Evolutionary conservation across 2,888 invertebrate species (phyloP), one percentile per base, ranked within the genome.

Genomic region (Erebia aethiops): DNA sequence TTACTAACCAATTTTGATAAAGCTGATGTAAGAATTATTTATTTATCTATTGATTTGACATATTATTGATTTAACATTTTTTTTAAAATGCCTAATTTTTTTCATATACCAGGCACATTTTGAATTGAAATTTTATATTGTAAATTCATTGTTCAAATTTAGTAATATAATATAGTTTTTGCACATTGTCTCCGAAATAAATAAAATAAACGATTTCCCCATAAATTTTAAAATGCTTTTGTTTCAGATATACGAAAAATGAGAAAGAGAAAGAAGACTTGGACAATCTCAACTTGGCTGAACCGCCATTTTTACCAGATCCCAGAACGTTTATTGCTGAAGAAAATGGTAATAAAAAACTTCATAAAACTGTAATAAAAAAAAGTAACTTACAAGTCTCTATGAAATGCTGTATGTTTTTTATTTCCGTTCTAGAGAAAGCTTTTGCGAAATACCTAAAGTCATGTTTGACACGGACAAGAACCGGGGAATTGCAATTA

Each of bases 401-500:
- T 51, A 51, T 43, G n/a, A 14, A 4, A 54, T 35, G 9, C 11
- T 35, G 18, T 43, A 35, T 35, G 35, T 5, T 35, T 35, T 58
- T 21, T 14, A 21, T 46, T 54, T 18, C 4, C 61, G 54, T 88
- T 88, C 1, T 84, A 95, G 95, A 94, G 63, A 78, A 84, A 1
- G 81, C 85, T 0, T 94, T 92, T 69, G 81, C 80, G 0, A 88
- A 87, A 66, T 93, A 88, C 58, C 82, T 94, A 18, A 89, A 90
- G 66, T 77, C 76, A 0, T 88, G 94, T 60, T 76, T 77, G 21
- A 82, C 81, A 0, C 82, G 89, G 3, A 86, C 94, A 0, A 87
- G 92, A 16, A 87, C 93, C 26, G 94, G 95, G 0, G 95, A 96
- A 81, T 83, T 97, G 0, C 97, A 98, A 86, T 88, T 98, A 66